phyloP scores from a whole-genome alignment of 2,888 invertebrate genomes.

The Tenthredo notha region DNA sequence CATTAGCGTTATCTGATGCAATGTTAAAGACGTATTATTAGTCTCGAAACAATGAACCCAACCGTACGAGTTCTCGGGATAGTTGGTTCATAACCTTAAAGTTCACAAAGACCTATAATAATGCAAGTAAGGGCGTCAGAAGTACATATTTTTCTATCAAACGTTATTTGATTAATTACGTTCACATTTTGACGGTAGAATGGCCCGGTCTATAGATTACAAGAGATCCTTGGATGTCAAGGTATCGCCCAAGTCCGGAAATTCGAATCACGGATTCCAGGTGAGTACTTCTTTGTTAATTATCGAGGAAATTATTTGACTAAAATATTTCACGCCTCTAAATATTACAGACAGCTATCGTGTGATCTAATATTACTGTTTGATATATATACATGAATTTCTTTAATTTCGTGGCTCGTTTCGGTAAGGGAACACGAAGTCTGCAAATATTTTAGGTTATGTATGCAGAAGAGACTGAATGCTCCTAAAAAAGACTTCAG shows the following conservation, averaged over 20 bases:
- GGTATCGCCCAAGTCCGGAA: background rate
- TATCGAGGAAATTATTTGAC: background rate
- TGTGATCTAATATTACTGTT: background rate
- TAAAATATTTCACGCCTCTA: background rate
- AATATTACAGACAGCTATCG: background rate
- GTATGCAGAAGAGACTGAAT: background rate
- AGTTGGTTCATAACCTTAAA: background rate
- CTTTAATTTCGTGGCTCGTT: background rate
- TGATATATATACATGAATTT: background rate
- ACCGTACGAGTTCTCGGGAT: background rate
- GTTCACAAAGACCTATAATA: background rate
- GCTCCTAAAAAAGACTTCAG: background rate
- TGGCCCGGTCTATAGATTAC: slow-evolving; percentile 62
- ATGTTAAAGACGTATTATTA: background rate
- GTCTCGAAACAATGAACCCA: background rate
- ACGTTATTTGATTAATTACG: background rate
- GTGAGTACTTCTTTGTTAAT: background rate
- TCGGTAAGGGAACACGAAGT: background rate
- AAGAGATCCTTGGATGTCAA: slow-evolving; percentile 53
- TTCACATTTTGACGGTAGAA: slow-evolving; percentile 31
- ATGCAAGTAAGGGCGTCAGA: background rate
- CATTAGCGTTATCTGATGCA: background rate
- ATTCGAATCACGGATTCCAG: slow-evolving; percentile 8
- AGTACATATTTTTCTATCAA: background rate
- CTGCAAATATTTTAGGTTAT: background rate